Evolutionary conservation across 1,140 invertebrate genomes (phyloP), one percentile per base, ranked within the genome.

Genomic region (Piezodorus guildinii): DNA sequence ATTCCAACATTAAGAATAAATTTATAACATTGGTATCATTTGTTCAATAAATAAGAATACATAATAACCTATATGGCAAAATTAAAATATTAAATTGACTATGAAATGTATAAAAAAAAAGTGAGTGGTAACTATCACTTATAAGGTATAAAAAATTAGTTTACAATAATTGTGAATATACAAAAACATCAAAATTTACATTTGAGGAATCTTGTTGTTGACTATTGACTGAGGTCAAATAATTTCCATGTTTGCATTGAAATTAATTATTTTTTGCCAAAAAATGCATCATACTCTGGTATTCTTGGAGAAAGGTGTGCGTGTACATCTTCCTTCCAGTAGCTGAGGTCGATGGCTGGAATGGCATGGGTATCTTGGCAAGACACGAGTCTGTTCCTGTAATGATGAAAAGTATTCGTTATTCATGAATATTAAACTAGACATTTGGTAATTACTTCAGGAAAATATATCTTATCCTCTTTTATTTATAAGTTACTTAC

Each of bases 321-420:
- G 9, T 56, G 52, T 19, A 56, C 9, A 15, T 67, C 64, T 67
- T 72, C 71, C 64, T 70, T 71, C 70, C 70, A 72, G 61, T 62
- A 71, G 44, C 68, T 70, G 5, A 88, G 74, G 73, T 88, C 82
- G 10, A 88, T 73, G 30, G 74, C 70, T n/a, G 85, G 85, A 65
- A 89, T 75, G 25, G 66, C 51, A 12, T 71, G 64, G 39, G 68
- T 65, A 27, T 80, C 72, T 12, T 80, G 73, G 68, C 87, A 90
- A 30, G 77, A 78, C 27, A 81, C 72, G 30, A 88, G 70, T 30
- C 79, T 80, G 73, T 89, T 90, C 23, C 85, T 89, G 74, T 34
- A 78, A 79, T 60, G 70, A 39, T 39, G 6, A 4, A 39, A 39
- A 10, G 12, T 39, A 39, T 39, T 4, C 2, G 12, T 39, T 10